phyloP scores from a whole-genome alignment of 1,140 invertebrate species.

The Drosophila subpulchrella region DNA sequence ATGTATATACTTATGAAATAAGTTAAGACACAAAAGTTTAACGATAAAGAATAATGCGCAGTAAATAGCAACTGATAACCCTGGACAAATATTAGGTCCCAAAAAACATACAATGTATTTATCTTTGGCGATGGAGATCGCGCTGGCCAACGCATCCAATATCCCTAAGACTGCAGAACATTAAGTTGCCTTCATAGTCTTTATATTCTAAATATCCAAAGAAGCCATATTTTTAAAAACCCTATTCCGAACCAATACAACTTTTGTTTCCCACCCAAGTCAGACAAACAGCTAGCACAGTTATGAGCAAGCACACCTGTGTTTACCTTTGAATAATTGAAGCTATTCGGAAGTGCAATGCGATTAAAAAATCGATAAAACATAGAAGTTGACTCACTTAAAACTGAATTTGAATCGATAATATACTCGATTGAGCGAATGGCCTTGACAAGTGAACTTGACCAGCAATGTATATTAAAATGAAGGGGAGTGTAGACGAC shows the following conservation, averaged over 20 bases:
- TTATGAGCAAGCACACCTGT: constrained; percentile 32
- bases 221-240: no score
- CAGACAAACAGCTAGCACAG: constrained; percentile 4
- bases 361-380: constrained; percentile 75
- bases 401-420: constrained; percentile 65
- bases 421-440: constrained; percentile 25
- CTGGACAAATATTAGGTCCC: no score
- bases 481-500: background rate
- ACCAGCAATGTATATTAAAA: constrained; percentile 21
- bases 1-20: background rate
- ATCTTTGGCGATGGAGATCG: no score
- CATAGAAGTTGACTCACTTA: constrained; percentile 57
- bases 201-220: no score
- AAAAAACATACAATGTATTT: background rate
- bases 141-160: background rate
- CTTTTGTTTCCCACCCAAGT: background rate
- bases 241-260: background rate
- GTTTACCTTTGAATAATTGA: constrained; percentile 67
- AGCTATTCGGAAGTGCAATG: constrained; percentile 41
- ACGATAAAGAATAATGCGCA: background rate
- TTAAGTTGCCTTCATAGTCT: background rate
- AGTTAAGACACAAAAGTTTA: background rate
- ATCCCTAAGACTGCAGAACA: background rate
- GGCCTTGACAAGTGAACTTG: constrained; percentile 37
- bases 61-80: background rate